Base-by-base conservation (phyloP, 2,888 invertebrate genomes). In the Pharmacophagus antenor region DNA sequence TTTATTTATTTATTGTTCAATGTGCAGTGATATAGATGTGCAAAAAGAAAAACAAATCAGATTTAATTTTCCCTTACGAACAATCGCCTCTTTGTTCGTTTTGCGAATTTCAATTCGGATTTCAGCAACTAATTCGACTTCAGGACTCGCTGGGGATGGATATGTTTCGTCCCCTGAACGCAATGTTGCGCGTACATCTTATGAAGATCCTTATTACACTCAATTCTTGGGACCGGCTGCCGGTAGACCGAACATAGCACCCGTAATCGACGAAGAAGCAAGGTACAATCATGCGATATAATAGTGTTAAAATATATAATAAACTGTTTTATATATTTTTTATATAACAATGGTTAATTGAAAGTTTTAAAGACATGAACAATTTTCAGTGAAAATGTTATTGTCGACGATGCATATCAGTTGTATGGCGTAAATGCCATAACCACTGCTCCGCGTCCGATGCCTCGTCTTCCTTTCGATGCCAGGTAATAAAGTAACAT, bases 231-330 rank as follows among this genome's bases (percentile, higher is more conserved):
- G 93, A 0, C 85, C 95, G 41, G 93, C 95, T 6, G 93, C 94
- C 6, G 94, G 93, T 6, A 80, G 93, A 31, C 86, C 93, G 2
- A 92, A 92, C 49, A 96, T 97, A 63, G 96, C 97, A 7, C 97
- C 98, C 4, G 95, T 97, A 61, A 97, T 98, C 68, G 98, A 98
- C 76, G 97, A 97, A 80, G 97, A 98, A 87, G 93, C 96, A 62
- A 94, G 94, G 95, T 95, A 88, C 4, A 44, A n/a, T 44, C 15
- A 1, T 5, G 18, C n/a, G 3, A 15, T n/a, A n/a, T 4, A 44
- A 44, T 18, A 2, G 18, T 42, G 18, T 5, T n/a, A n/a, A n/a
- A 37, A 8, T 37, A 44, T 44, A 44, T 0, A 18, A 42, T 17
- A 5, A 42, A 31, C 8, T 31, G 10, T 12, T 12, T 7, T 27